Base-by-base conservation (phyloP, 2,888 invertebrate species). In the Trilocha varians region DNA sequence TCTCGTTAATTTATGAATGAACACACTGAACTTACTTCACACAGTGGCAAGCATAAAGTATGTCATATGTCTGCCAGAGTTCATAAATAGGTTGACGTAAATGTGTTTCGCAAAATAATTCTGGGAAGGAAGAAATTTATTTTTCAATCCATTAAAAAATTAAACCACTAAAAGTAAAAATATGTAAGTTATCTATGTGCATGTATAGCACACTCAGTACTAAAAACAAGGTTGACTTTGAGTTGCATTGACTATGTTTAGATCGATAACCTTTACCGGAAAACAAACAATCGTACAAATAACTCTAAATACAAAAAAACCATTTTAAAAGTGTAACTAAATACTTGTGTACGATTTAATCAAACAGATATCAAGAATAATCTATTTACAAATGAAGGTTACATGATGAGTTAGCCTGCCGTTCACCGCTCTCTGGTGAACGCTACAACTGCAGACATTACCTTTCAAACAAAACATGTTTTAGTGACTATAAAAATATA, bases 1-100 rank as follows among this genome's bases (percentile, higher is more conserved):
- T 63, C 58, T 59, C 47, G 57, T 58, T 63, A 60, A 67, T 61
- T 65, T 67, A 73, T 71, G 62, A 73, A 73, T 71, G 65, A 61
- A 62, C 59, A 54, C 52, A 59, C 47, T 53, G 52, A 51, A 50
- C 47, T 48, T 51, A 53, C 34, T 42, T 17, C 39, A 25, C 25
- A 25, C 25, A 25, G 25, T 25, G 25, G 11, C 6, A 25, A 25
- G 25, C 25, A 25, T 25, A 25, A 25, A 25, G 25, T 25, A 25
- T 25, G 25, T 25, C 25, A 25, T 25, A 4, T 25, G 25, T 25
- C 25, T 25, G 25, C 25, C 25, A 25, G 25, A 25, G 25, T 25
- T 25, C 25, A 25, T 25, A 25, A 25, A 25, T 25, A 25, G 25
- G 25, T 25, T 25, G 25, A 25, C 25, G 25, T 25, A 25, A 25